Conservation (phyloP, 2,888 invertebrate species). For the Serripes groenlandicus region DNA sequence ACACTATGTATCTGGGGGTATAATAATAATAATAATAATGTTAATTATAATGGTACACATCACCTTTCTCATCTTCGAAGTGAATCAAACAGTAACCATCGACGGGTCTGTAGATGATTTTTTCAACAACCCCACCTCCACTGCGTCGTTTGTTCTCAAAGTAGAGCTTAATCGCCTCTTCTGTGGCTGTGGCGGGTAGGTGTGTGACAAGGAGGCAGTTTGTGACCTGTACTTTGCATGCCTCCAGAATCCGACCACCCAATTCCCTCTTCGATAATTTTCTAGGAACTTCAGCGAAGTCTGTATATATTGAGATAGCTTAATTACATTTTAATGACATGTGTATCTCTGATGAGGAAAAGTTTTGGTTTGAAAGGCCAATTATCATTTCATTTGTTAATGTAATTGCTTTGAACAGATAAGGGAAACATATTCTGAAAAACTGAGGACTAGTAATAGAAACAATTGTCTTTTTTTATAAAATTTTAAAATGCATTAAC, state of each 20-base stretch:
- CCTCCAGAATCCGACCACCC: not conserved
- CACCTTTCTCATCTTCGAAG: constrained; percentile 56
- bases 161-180: constrained; percentile 48
- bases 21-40: not conserved
- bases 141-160: constrained; percentile 60
- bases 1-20: no score
- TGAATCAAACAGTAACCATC: constrained; percentile 53
- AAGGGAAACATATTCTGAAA: no score
- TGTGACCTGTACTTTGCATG: constrained; percentile 5
- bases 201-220: constrained; percentile 45
- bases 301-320: not conserved
- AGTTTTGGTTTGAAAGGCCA: not conserved
- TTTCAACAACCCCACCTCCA: constrained; percentile 46
- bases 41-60: not conserved
- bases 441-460: no score
- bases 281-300: not conserved
- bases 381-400: not conserved
- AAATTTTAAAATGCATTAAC: no score
- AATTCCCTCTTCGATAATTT: not conserved
- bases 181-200: constrained; percentile 36
- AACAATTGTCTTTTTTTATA: no score
- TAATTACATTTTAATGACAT: not conserved
- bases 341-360: not conserved
- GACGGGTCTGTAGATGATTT: constrained; percentile 38
- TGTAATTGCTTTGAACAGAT: no score